Evolutionary conservation across 2,797 vertebrate genomes (phyloP), one percentile per base, ranked within the genome.

Genomic region (Oryzias dopingdopingensis): DNA sequence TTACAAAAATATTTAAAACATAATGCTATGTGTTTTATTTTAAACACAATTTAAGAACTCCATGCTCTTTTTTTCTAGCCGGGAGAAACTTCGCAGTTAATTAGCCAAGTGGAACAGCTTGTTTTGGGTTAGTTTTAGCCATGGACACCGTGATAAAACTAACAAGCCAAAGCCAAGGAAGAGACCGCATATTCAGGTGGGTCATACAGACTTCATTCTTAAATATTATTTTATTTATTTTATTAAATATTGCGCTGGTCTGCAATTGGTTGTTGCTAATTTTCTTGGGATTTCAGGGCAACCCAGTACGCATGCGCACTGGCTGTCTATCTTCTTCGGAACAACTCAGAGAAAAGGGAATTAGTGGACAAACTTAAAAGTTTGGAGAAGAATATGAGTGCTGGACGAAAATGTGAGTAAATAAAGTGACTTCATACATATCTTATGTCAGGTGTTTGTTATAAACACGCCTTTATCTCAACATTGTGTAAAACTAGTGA

Each of bases 391-490:
- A 93, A 86, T 90, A 93, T 98, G 93, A 97, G 95, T 61, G 85
- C 92, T 62, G 96, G 96, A 74, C 90, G 97, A 60, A 98, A 97
- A 91, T 79, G 97, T 98, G 91, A 96, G 97, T 95, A 59, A 42
- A 4, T 13, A 5, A 32, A 50, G n/a, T 14, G 26, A 26, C n/a
- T 4, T 29, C 12, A 1, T 16, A 13, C 1, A 16, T 13, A 14
- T 50, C 32, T 17, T 13, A 50, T 17, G n/a, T 32, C 8, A 32
- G 23, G 14, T 26, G 26, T 26, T 26, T 26, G 26, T 26, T 22
- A 22, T 22, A 22, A 29, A 29, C 5, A 29, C 26, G 7, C 26
- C 18, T 18, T 18, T 49, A 16, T 2, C 2, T 37, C 32, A 12
- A 12, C 10, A 37, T 37, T 37, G 0, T 37, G 32, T 37, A 12